Percentiles rank a stretch among this genome's conserved stretches.
Evolutionary conservation across 2,113 vertebrate species (phyloP).

Genomic region (Cavia porcellus): DNA sequence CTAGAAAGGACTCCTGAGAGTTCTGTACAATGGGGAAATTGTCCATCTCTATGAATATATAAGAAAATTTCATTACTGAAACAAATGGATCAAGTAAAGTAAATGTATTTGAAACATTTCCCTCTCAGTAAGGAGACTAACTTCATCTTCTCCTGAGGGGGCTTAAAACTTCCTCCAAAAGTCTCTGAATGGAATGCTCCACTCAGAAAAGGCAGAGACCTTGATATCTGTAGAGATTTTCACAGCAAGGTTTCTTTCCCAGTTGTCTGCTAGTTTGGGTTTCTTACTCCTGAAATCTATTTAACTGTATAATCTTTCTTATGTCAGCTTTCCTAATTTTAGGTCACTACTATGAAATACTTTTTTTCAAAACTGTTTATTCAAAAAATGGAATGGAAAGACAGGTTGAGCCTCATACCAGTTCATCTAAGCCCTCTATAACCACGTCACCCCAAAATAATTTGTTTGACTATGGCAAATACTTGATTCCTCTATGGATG

Average conservation of each 20-base stretch:
- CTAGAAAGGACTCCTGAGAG: neutral
- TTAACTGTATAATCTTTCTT: neutral
- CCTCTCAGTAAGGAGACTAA: neutral
- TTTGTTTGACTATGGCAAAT: neutral
- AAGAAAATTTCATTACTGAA: neutral
- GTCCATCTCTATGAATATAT: constrained; percentile 4
- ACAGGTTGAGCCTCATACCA: neutral
- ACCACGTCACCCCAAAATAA: neutral
- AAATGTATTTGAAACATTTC: constrained; percentile 16
- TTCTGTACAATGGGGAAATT: neutral
- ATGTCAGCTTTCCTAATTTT: neutral
- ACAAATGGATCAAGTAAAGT: neutral
- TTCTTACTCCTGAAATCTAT: neutral
- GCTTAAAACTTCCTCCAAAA: neutral
- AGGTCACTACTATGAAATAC: neutral
- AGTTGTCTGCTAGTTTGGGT: neutral
- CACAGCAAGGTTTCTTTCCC: neutral
- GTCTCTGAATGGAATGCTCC: neutral
- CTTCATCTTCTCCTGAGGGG: neutral
- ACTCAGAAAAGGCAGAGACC: neutral
- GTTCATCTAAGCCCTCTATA: neutral
- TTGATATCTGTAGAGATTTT: neutral
- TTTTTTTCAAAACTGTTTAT: neutral
- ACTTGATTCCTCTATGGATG: neutral
- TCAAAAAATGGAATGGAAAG: neutral